These are phyloP conservation scores for Sarcophaga peregrina DNA, from an alignment of 1,140 invertebrate species.

Conservation along the genomic window DNA sequence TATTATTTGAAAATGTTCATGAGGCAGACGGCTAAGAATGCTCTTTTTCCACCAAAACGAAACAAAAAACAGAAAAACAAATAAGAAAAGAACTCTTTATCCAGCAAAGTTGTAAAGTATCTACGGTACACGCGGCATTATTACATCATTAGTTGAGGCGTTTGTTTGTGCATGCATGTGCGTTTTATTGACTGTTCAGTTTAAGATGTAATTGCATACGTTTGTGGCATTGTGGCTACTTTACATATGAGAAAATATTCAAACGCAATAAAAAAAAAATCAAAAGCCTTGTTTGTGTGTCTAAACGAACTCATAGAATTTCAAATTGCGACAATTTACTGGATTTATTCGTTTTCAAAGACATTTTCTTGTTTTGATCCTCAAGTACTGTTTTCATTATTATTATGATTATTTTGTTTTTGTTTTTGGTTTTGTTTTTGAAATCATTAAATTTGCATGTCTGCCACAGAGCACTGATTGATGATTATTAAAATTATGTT, in stretches of 20 bases:
- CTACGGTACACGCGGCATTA: neutral
- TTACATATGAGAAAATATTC: too few species aligned
- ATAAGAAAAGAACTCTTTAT: too few species aligned
- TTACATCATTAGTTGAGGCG: slow-evolving; percentile 6
- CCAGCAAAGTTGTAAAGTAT: too few species aligned
- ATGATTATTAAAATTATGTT: slow-evolving; percentile 23
- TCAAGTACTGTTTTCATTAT: too few species aligned
- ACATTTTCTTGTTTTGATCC: too few species aligned
- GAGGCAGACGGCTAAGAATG: slow-evolving; percentile 17
- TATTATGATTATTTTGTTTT: too few species aligned
- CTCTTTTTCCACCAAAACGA: neutral
- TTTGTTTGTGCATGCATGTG: neutral
- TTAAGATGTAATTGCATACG: too few species aligned
- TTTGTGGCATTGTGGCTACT: too few species aligned
- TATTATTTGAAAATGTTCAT: neutral
- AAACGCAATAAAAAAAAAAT: too few species aligned
- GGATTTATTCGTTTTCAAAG: neutral
- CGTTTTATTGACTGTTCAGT: too few species aligned
- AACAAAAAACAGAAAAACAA: too few species aligned
- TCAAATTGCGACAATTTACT: slow-evolving; percentile 8
- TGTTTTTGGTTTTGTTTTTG: too few species aligned
- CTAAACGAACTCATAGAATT: neutral
- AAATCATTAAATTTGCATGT: neutral
- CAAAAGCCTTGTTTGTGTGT: neutral
- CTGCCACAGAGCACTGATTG: slow-evolving; percentile 7